A percentile compares a stretch with the other conserved stretches of the same genome.
Evolutionary conservation across 37 sponge, comb jelly and placozoan genomes (phyloP).

Genomic region (Ianthella basta): DNA sequence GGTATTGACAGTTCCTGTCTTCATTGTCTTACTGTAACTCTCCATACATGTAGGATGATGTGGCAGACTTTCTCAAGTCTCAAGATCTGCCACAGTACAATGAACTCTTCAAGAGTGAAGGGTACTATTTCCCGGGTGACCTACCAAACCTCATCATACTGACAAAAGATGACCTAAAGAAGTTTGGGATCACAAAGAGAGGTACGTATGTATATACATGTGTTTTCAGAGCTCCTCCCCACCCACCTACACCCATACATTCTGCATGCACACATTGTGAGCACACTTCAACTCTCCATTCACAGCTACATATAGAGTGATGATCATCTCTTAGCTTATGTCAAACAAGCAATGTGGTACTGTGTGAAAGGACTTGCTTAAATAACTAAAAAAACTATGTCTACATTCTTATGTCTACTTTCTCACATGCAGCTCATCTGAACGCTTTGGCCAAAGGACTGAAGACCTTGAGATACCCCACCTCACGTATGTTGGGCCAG

Average conservation of each 20-base stretch:
- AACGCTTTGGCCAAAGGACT: not conserved
- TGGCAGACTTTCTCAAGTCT: slow-evolving; percentile 44
- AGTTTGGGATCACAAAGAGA: slow-evolving; percentile 73
- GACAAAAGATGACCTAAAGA: slow-evolving; percentile 47
- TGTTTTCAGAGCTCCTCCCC: too few species aligned
- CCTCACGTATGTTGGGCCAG: not conserved
- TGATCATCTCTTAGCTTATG: too few species aligned
- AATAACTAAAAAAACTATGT: too few species aligned
- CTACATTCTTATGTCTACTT: too few species aligned
- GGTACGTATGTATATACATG: slow-evolving; percentile 37
- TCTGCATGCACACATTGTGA: too few species aligned
- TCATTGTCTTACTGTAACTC: too few species aligned
- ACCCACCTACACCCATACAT: too few species aligned
- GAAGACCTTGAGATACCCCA: not conserved
- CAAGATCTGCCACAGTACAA: slow-evolving; percentile 51
- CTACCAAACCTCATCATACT: slow-evolving; percentile 59
- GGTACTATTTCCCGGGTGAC: slow-evolving; percentile 57
- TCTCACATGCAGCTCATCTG: not conserved
- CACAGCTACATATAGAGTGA: too few species aligned
- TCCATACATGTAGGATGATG: slow-evolving; percentile 33
- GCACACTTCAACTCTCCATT: too few species aligned
- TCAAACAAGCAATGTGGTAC: too few species aligned
- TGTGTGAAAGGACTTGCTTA: too few species aligned
- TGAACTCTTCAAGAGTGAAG: slow-evolving; percentile 50
- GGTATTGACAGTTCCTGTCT: too few species aligned